These are phyloP conservation scores for Falco concolor DNA, from an alignment of 2,797 vertebrate genomes.

Conservation along the genomic window DNA sequence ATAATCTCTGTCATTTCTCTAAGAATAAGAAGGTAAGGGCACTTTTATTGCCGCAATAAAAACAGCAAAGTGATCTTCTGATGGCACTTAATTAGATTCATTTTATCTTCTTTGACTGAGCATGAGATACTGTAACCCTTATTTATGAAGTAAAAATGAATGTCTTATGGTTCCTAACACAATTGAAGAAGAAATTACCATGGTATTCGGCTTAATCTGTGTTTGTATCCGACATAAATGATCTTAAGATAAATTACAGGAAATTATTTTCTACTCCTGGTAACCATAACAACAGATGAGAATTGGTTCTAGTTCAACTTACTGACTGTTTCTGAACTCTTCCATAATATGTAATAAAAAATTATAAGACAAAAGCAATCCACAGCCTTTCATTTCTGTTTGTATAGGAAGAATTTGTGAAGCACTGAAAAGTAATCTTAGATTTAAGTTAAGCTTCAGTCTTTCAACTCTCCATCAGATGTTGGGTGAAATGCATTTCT, in stretches of 20 bases:
- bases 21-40: constrained; percentile 72
- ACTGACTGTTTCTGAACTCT: constrained; percentile 44
- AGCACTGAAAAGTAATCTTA: background rate
- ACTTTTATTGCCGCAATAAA: constrained; percentile 72
- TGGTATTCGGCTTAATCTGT: constrained; percentile 72
- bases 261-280: constrained; percentile 75
- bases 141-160: constrained; percentile 72
- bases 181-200: constrained; percentile 67
- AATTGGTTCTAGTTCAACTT: constrained; percentile 59
- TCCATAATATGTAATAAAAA: constrained; percentile 11
- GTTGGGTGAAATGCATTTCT: background rate
- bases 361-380: constrained; percentile 14
- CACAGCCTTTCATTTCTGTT: background rate
- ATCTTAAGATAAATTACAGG: constrained; percentile 82
- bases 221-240: constrained; percentile 69
- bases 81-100: constrained; percentile 73
- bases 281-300: constrained; percentile 78
- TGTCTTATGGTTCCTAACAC: constrained; percentile 65
- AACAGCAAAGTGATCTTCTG: constrained; percentile 72
- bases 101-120: constrained; percentile 72
- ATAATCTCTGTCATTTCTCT: constrained; percentile 71
- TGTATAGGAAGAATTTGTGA: background rate
- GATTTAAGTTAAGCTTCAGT: background rate
- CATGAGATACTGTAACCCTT: constrained; percentile 70
- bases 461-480: background rate